Percentiles rank a stretch among this genome's conserved stretches.
These are phyloP conservation scores for Chitala chitala DNA, from an alignment of 2,113 vertebrate genomes.

Conservation along the genomic window DNA sequence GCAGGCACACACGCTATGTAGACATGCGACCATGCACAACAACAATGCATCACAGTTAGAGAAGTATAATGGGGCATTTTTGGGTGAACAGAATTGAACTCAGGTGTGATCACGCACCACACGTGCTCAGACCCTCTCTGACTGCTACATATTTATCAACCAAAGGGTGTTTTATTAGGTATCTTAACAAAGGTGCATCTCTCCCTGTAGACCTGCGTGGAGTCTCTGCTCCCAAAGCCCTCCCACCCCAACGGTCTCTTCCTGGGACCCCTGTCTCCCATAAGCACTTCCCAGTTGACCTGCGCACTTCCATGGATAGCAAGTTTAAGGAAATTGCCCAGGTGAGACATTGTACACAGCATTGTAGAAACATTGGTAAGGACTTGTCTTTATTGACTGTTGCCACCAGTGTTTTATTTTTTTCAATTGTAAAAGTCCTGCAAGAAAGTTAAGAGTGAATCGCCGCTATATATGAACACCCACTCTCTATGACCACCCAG, in stretches of 20 bases:
- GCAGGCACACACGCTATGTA: no score
- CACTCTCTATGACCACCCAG: conserved; percentile 43
- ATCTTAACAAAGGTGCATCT: not conserved
- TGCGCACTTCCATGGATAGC: conserved; percentile 88
- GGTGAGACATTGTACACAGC: conserved; percentile 54
- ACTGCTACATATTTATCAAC: not conserved
- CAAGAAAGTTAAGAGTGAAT: not conserved
- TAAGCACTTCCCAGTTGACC: conserved; percentile 75
- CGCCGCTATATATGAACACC: not conserved
- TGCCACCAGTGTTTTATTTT: no score
- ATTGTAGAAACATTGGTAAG: not conserved
- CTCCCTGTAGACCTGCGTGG: conserved; percentile 62
- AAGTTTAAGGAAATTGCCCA: conserved; percentile 94
- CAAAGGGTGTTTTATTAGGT: not conserved
- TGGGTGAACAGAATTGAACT: not conserved
- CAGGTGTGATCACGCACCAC: not conserved
- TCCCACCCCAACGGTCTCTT: conserved; percentile 78
- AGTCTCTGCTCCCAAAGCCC: conserved; percentile 61
- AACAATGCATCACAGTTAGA: no score
- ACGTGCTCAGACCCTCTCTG: not conserved
- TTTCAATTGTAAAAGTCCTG: not conserved
- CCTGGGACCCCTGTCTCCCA: conserved; percentile 74
- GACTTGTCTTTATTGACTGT: not conserved
- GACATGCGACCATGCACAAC: no score
- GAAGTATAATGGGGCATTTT: no score